phyloP scores from a whole-genome alignment of 1,140 invertebrate genomes.

The Macrocentrus cingulum region DNA sequence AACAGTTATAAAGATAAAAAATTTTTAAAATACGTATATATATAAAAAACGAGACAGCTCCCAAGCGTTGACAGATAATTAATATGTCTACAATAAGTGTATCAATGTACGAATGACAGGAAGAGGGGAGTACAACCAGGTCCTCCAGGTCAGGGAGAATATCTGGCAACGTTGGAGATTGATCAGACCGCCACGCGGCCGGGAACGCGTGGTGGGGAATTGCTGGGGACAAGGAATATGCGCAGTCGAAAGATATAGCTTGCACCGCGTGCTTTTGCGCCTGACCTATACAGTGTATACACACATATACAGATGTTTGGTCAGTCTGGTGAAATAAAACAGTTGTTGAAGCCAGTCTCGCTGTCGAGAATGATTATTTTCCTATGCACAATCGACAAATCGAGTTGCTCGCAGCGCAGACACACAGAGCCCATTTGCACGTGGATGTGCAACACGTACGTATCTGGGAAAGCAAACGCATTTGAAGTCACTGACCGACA shows the following conservation, averaged over 20 bases:
- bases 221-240: conserved; percentile 50
- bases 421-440: too few species aligned
- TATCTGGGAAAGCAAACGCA: neutral
- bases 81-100: neutral
- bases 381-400: too few species aligned
- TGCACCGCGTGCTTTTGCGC: conserved; percentile 44
- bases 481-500: conserved; percentile 19
- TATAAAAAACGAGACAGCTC: too few species aligned
- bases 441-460: conserved; percentile 4
- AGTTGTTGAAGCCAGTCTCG: too few species aligned
- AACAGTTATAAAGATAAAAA: too few species aligned
- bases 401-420: too few species aligned
- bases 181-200: conserved; percentile 58
- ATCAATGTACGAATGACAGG: conserved; percentile 2
- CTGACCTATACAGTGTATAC: neutral
- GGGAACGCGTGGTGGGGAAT: conserved; percentile 38
- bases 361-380: too few species aligned
- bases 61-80: too few species aligned
- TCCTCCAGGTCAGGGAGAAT: conserved; percentile 37
- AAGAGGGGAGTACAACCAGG: conserved; percentile 28
- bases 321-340: too few species aligned
- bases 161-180: conserved; percentile 50
- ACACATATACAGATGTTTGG: conserved; percentile 9
- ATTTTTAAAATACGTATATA: too few species aligned
- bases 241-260: conserved; percentile 36